These are phyloP conservation scores for Malachius bipustulatus DNA, from an alignment of 2,888 invertebrate genomes.

Conservation along the genomic window DNA sequence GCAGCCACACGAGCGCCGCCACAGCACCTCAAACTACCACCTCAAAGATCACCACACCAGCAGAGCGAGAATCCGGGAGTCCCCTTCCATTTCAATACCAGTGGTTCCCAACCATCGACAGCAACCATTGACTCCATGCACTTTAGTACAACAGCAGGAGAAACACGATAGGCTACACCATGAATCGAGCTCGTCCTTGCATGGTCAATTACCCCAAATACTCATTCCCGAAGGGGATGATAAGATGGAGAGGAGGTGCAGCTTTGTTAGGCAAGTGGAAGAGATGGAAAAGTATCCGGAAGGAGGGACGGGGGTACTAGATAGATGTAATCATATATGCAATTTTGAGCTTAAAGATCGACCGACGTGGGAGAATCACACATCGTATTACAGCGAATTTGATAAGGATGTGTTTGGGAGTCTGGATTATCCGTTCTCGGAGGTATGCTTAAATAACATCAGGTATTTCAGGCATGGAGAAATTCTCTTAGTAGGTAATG, in stretches of 20 bases:
- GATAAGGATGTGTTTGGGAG: constrained; percentile 34
- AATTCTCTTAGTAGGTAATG: too few relatives aligned
- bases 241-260: constrained; percentile 36
- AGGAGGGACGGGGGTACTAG: constrained; percentile 31
- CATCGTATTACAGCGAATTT: constrained; percentile 31
- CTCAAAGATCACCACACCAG: constrained; percentile 28
- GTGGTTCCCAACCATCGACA: constrained; percentile 34
- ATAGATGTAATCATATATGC: constrained; percentile 35
- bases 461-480: too few relatives aligned
- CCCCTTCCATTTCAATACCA: constrained; percentile 41
- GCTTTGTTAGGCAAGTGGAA: constrained; percentile 41
- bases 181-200: constrained; percentile 31
- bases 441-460: too few relatives aligned
- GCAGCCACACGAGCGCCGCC: constrained; percentile 30
- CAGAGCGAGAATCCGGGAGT: constrained; percentile 32
- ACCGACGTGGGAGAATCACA: constrained; percentile 29
- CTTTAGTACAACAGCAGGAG: constrained; percentile 27
- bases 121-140: constrained; percentile 35
- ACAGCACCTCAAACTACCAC: constrained; percentile 33
- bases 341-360: constrained; percentile 36
- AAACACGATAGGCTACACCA: constrained; percentile 15
- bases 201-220: constrained; percentile 43
- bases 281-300: constrained; percentile 34
- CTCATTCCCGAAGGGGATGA: constrained; percentile 36
- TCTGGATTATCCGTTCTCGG: constrained; percentile 38